Base-by-base conservation (phyloP, 2,113 vertebrate genomes). In the Phaethornis superciliosus region DNA sequence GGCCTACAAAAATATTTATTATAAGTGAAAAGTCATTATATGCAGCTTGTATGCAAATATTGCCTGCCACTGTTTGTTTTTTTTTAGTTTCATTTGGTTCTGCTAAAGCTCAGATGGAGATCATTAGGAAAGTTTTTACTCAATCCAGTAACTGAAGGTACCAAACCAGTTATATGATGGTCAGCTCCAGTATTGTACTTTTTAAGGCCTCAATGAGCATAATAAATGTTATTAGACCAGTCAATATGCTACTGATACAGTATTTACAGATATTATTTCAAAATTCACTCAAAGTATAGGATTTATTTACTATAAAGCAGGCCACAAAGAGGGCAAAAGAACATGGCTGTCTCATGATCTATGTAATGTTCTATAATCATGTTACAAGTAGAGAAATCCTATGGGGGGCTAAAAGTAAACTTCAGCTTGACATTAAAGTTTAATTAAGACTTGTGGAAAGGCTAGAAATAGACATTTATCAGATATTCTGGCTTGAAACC, bases 401-500 rank as follows among this genome's bases (percentile, higher is more conserved):
- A 16, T 46, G n/a, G 65, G 81, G 76, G 86, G 92, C 94, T 94
- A 51, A 95, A 96, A 97, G 96, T 97, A 97, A 98, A 98, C 97
- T 98, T 98, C 95, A 96, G 89, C 89, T 94, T 97, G 97, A 97
- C 97, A 98, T 98, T 98, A 97, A 97, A 97, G 96, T 98, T 97
- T 98, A 98, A 98, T 98, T 98, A 98, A 98, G 97, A 98, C 97
- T 97, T 97, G 97, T 78, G 95, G 94, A 97, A 96, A 95, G 96
- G 95, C 96, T 97, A 92, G 97, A 97, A 98, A 98, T 95, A 97
- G 97, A 97, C 97, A 93, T 97, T 97, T 98, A 97, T 98, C 97
- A 98, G 97, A 97, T 97, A 97, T 98, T 98, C 98, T 98, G 98
- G 98, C 98, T 97, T 26, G 55, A 91, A 97, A 98, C 98, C 98